These are phyloP conservation scores for Microcebus griseorufus DNA, from an alignment of 2,113 vertebrate genomes.

Conservation along the genomic window DNA sequence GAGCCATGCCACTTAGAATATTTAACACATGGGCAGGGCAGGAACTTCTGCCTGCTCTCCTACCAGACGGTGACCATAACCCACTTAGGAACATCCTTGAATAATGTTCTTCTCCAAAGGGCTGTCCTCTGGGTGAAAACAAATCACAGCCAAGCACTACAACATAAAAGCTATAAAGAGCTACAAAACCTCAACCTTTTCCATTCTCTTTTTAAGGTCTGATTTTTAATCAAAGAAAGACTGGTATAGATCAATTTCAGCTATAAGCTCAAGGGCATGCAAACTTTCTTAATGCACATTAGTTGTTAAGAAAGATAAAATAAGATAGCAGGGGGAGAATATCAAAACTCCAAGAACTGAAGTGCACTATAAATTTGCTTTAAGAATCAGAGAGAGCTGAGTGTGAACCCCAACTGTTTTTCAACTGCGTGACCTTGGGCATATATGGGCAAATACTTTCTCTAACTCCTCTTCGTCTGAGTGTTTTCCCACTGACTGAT, in stretches of 20 bases:
- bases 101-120: neutral
- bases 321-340: neutral
- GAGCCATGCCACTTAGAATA: neutral
- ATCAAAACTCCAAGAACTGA: neutral
- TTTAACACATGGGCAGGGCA: neutral
- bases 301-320: neutral
- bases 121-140: neutral
- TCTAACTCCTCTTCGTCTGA: fast-evolving
- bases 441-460: neutral
- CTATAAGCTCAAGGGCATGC: neutral
- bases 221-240: neutral
- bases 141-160: neutral
- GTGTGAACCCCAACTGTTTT: neutral
- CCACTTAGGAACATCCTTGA: neutral
- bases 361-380: neutral
- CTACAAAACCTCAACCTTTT: neutral
- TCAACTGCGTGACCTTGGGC: neutral
- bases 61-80: neutral
- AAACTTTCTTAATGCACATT: neutral
- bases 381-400: neutral
- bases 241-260: neutral
- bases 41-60: neutral
- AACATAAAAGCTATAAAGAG: neutral
- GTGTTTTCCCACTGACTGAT: neutral
- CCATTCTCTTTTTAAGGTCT: neutral